Conservation (phyloP, 1,140 invertebrate species). For the Aphaenogaster rudis region DNA sequence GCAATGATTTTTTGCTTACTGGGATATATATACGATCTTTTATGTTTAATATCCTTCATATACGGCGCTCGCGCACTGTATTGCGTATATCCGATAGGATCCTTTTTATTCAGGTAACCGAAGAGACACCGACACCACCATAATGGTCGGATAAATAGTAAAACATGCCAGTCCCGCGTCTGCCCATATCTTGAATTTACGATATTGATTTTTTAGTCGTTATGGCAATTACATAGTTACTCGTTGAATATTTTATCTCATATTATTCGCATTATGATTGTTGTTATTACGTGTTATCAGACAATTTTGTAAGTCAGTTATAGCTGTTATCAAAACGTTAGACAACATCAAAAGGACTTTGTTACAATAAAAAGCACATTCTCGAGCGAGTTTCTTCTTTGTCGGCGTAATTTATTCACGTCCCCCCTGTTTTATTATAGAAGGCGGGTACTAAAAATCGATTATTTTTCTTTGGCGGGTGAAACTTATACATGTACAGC, state of each 20-base stretch:
- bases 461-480: not conserved
- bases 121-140: conserved; percentile 18
- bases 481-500: not conserved
- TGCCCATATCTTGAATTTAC: conserved; percentile 6
- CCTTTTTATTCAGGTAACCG: conserved; percentile 51
- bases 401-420: not conserved
- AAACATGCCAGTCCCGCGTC: conserved; percentile 9
- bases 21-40: not conserved
- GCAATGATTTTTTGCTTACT: no score
- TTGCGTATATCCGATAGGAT: conserved; percentile 4
- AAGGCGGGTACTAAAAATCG: not conserved
- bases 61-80: conserved; percentile 12
- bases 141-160: conserved; percentile 55
- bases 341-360: not conserved
- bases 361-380: not conserved
- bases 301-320: not conserved
- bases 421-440: not conserved
- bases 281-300: not conserved
- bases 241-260: not conserved
- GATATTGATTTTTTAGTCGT: conserved; percentile 23
- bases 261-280: not conserved
- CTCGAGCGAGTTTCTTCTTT: not conserved
- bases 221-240: not conserved
- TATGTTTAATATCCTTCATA: conserved; percentile 60
- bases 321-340: not conserved